These are phyloP conservation scores for Equus przewalskii DNA, from an alignment of 2,113 vertebrate genomes.

Conservation along the genomic window DNA sequence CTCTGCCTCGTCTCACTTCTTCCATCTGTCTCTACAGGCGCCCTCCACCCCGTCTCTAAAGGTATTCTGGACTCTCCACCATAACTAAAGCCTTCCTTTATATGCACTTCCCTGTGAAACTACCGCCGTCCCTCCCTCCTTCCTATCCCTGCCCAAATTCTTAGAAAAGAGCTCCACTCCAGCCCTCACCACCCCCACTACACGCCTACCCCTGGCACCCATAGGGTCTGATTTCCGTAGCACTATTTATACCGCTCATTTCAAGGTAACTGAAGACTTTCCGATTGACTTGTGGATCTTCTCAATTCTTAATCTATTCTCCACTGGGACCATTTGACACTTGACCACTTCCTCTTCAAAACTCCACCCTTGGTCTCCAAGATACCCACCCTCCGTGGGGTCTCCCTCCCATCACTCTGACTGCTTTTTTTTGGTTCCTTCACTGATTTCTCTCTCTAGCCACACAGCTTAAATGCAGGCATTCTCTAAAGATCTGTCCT, in stretches of 20 bases:
- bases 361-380: background rate
- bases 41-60: background rate
- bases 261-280: background rate
- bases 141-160: background rate
- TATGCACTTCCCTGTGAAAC: background rate
- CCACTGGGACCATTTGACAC: background rate
- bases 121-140: background rate
- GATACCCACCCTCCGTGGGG: background rate
- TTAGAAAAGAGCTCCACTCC: background rate
- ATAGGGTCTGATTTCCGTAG: background rate
- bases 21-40: rapidly evolving
- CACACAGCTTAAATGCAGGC: background rate
- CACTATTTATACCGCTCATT: background rate
- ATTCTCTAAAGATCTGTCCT: background rate
- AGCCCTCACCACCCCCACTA: background rate
- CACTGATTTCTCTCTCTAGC: background rate
- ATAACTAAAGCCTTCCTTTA: background rate
- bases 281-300: background rate
- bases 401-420: background rate
- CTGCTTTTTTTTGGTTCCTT: too few relatives aligned
- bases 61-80: too few relatives aligned
- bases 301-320: background rate
- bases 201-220: background rate
- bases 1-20: background rate
- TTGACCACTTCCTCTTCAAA: conserved; percentile 45